These are phyloP conservation scores for Clunio marinus DNA, from an alignment of 2,888 invertebrate genomes.

Conservation along the genomic window DNA sequence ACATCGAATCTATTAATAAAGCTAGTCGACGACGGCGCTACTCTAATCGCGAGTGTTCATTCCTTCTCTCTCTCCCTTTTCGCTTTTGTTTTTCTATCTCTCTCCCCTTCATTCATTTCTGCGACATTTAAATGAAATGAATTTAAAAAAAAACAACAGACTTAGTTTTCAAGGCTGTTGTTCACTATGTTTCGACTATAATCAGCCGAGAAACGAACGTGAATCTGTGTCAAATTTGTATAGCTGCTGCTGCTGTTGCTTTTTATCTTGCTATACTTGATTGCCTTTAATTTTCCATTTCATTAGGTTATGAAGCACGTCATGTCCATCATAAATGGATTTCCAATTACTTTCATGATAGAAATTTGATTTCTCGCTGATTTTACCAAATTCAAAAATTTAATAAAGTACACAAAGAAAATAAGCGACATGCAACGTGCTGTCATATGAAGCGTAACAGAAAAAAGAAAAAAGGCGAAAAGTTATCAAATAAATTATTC, in stretches of 20 bases:
- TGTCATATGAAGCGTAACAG: not conserved
- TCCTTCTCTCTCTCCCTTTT: no score
- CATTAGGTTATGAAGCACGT: not conserved
- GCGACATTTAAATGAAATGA: slow-evolving; percentile 1
- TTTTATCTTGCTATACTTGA: not conserved
- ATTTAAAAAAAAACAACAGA: not conserved
- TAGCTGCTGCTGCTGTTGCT: not conserved
- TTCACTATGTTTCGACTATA: no score
- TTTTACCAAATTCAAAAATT: not conserved
- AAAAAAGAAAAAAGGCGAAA: no score
- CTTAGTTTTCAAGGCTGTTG: slow-evolving; percentile 5
- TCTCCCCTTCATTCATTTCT: not conserved
- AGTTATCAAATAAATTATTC: slow-evolving; percentile 22
- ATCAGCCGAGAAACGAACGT: no score
- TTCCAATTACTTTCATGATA: not conserved
- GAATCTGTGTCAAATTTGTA: not conserved
- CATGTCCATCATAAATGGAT: not conserved
- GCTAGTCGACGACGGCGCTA: slow-evolving; percentile 5
- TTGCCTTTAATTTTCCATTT: slow-evolving; percentile 13
- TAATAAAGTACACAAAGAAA: no score
- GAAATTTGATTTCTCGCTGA: slow-evolving; percentile 2
- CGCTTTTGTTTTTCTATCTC: not conserved
- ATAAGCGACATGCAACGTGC: slow-evolving; percentile 14
- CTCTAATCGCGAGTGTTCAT: not conserved
- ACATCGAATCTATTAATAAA: slow-evolving; percentile 27